Base-by-base conservation (phyloP, 2,113 vertebrate genomes). In the Electrona antarctica region DNA sequence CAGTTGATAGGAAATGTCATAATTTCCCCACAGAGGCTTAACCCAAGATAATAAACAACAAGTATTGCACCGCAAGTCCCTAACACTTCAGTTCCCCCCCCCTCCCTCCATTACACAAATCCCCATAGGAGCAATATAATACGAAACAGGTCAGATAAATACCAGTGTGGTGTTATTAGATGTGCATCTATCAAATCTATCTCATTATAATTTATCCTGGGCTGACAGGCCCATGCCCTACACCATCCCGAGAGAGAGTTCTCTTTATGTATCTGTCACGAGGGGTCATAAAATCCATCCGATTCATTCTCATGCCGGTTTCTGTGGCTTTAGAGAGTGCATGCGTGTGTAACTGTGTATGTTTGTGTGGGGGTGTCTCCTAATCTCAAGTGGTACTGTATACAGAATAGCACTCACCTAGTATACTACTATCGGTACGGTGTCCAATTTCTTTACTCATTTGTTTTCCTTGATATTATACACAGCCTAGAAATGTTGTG, bases 211-310 rank as follows among this genome's bases (percentile, higher is more conserved):
- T 79, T 76, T 80, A 76, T 87, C 71, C 71, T 29, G 69, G 77
- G 45, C 76, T 72, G 68, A 77, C 57, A 78, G 61, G 66, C 47
- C 12, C n/a, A 51, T 15, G 51, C 52, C 56, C 61, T 66, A 73
- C 8, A 52, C 28, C 5, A 57, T 47, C 41, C 61, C 8, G n/a
- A 54, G 46, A 72, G 45, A 73, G 70, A 78, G 49, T 55, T 81
- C 41, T 61, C 45, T 69, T 79, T 74, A 86, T 77, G 69, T n/a
- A 7, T 48, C 54, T 71, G 77, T 85, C 83, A 81, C 21, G 45
- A 73, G 11, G 50, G 65, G 49, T 71, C 65, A 78, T 85, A 85
- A 89, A 87, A 71, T 7, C 60, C 66, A 54, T 51, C 8, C 63
- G 66, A 83, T 83, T 87, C 65, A 85, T 79, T 64, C 15, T 62